phyloP scores from a whole-genome alignment of 2,113 vertebrate genomes.

The Psittacus erithacus region DNA sequence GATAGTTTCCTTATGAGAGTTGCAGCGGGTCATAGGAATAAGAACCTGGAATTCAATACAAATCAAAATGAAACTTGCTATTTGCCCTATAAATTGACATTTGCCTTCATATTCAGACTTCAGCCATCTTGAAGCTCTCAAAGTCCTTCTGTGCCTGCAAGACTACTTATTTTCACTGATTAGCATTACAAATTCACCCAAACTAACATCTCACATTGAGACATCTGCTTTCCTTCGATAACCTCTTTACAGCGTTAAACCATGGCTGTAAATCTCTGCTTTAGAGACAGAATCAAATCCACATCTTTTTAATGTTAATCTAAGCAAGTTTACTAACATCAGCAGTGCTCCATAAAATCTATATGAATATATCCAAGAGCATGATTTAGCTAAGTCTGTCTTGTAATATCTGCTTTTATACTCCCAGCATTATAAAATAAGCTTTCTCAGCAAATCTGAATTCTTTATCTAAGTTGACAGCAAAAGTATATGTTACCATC shows the following conservation, averaged over 20 bases:
- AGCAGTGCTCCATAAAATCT: neutral
- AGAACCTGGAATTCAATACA: constrained; percentile 82
- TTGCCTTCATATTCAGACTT: neutral
- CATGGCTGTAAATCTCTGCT: neutral
- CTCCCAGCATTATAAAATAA: neutral
- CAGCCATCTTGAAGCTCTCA: neutral
- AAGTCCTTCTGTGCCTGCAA: neutral
- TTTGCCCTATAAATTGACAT: neutral
- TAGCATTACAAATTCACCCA: neutral
- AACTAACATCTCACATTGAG: neutral
- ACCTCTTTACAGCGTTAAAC: neutral
- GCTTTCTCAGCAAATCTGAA: neutral
- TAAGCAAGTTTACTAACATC: neutral
- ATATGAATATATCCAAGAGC: neutral
- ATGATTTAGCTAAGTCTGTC: neutral
- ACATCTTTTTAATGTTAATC: neutral
- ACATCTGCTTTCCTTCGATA: neutral
- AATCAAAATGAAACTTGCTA: neutral
- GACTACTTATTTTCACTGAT: neutral
- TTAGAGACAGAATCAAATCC: neutral
- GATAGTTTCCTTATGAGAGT: constrained; percentile 91
- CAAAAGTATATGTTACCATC: neutral
- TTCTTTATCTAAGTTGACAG: neutral
- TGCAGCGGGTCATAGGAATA: constrained; percentile 92
- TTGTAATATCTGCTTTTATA: neutral